These are phyloP conservation scores for Tupaia chinensis DNA, from an alignment of 2,113 vertebrate genomes.

Conservation along the genomic window DNA sequence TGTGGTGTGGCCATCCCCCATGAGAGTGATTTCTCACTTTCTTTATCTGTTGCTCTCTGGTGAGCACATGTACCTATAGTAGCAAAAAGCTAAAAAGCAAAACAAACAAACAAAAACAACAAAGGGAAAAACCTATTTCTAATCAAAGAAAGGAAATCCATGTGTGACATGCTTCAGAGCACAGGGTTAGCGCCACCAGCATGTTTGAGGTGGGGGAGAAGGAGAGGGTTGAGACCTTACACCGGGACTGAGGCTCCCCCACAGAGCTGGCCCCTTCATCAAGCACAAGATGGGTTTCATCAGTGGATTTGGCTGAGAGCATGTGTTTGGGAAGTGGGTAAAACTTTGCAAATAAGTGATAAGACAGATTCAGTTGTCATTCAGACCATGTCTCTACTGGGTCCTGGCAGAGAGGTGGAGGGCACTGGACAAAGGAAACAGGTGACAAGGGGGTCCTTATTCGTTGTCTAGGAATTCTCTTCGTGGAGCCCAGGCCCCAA, in stretches of 20 bases:
- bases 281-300: conserved; percentile 44
- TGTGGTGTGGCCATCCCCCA: too few species aligned
- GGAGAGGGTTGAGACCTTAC: background rate
- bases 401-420: background rate
- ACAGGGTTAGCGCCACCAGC: background rate
- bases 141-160: background rate
- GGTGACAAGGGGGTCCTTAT: background rate
- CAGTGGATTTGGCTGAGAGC: background rate
- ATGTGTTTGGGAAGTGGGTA: conserved; percentile 30
- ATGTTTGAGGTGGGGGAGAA: background rate
- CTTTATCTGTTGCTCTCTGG: too few species aligned
- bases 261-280: background rate
- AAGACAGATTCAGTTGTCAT: conserved; percentile 3
- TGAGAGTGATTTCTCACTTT: too few species aligned
- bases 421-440: background rate
- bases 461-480: background rate
- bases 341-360: background rate
- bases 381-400: conserved; percentile 1
- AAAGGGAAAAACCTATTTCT: background rate
- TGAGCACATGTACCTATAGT: too few species aligned
- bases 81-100: too few species aligned
- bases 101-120: too few species aligned
- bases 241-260: background rate
- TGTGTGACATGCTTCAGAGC: background rate
- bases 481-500: background rate